Percentiles rank a stretch among this genome's conserved stretches.
Evolutionary conservation across 2,113 vertebrate genomes (phyloP).

Genomic region (Platichthys stellatus): DNA sequence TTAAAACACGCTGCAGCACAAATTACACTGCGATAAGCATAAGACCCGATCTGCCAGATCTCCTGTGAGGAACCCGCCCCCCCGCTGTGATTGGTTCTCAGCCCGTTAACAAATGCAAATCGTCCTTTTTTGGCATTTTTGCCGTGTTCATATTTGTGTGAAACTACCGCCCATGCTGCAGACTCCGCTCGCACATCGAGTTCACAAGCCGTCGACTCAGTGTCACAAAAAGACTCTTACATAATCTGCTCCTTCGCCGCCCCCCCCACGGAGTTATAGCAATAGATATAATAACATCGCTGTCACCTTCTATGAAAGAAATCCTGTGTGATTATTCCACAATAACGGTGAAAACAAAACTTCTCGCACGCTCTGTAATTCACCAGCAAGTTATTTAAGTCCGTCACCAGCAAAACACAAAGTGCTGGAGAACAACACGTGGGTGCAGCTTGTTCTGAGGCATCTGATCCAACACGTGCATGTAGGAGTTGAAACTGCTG

Average conservation of each 20-base stretch:
- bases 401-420: no score
- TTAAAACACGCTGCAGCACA: not conserved
- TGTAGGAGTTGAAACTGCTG: no score
- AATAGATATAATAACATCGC: no score
- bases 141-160: not conserved
- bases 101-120: conserved; percentile 17
- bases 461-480: no score
- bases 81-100: conserved; percentile 19
- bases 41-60: conserved; percentile 29
- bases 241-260: not conserved
- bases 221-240: not conserved
- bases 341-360: no score
- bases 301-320: no score
- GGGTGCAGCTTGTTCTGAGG: no score
- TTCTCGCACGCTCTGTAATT: no score
- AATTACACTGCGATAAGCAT: conserved; percentile 14
- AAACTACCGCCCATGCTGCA: not conserved
- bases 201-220: not conserved
- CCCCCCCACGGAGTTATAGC: not conserved
- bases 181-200: not conserved
- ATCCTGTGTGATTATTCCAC: no score
- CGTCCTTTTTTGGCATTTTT: not conserved
- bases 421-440: no score
- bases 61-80: not conserved
- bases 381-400: no score